Evolutionary conservation across 2,888 invertebrate species (phyloP).

Genomic region (Biston betularia): DNA sequence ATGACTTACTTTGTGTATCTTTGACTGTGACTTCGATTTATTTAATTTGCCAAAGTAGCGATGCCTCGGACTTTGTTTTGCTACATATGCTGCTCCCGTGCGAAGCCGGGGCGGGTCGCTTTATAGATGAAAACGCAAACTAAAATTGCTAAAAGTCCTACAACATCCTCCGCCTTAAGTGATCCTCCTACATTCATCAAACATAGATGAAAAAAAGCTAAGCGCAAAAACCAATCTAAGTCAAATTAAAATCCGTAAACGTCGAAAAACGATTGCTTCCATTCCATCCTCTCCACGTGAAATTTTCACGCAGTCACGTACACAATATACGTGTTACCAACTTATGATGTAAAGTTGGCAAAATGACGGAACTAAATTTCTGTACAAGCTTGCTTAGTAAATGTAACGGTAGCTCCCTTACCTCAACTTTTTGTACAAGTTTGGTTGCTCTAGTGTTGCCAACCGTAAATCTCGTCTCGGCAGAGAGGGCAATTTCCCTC

Average conservation of each 20-base stretch:
- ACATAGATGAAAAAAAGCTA: slow-evolving; percentile 13
- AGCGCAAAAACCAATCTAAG: slow-evolving; percentile 2
- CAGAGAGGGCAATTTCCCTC: slow-evolving; percentile 38
- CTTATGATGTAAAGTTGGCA: background rate
- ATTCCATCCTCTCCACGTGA: slow-evolving; percentile 26
- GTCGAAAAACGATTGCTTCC: slow-evolving; percentile 15
- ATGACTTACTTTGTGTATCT: too few species aligned
- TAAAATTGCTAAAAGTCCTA: too few species aligned
- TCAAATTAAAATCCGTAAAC: slow-evolving; percentile 14
- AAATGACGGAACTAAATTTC: slow-evolving; percentile 1
- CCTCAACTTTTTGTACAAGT: background rate
- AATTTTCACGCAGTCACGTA: slow-evolving; percentile 42
- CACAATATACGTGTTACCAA: slow-evolving; percentile 38
- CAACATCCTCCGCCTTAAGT: background rate
- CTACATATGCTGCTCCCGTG: too few species aligned
- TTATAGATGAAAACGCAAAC: too few species aligned
- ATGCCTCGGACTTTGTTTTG: too few species aligned
- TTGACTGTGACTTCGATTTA: too few species aligned
- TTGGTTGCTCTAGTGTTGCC: slow-evolving; percentile 22
- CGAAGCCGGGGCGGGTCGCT: too few species aligned
- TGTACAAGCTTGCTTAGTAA: background rate
- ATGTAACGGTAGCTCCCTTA: background rate
- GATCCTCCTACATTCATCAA: slow-evolving; percentile 4
- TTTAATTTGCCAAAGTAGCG: too few species aligned
- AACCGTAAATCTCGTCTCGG: slow-evolving; percentile 42